Base-by-base conservation (phyloP, 1,140 invertebrate species). In the Saccostrea cuccullata region DNA sequence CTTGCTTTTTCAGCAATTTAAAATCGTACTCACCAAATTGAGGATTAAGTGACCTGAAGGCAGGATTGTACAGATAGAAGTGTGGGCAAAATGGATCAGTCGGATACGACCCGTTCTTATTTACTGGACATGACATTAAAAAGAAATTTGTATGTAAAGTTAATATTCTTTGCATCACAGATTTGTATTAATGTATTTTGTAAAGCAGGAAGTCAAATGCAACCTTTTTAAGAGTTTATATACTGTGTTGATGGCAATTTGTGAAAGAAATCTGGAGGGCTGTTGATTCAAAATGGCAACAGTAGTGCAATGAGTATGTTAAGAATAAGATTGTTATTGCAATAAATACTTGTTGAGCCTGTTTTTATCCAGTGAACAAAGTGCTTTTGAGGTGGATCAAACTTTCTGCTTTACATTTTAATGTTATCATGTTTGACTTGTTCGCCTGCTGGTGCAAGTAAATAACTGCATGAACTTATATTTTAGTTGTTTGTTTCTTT, bases 331-430 rank as follows among this genome's bases (percentile, higher is more conserved):
- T 30, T 30, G 26, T 77, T 77, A 77, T 77, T 77, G 70, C 70
- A 77, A 77, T 30, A 73, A 77, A 77, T 77, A 36, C 23, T 77
- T 77, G 70, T 77, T 77, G 30, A 77, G 70, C 11, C 30, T 77
- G 70, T 77, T 77, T 77, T 77, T 77, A 30, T 77, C 26, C 23
- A 77, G 70, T 77, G 70, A 77, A 77, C 70, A 77, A 77, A 77
- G 70, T 77, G 70, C 70, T 77, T 77, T 77, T 77, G 70, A 77
- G 70, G 70, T 77, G 70, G 70, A 77, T 77, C 70, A 77, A 77
- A 77, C 70, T 77, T 77, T 77, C 70, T 77, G 70, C 70, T 77
- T 77, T 77, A 77, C 70, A 77, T 77, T 77, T 77, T 77, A 77
- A 77, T 77, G 70, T 77, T 77, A 77, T 77, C 70, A 77, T 77